Percentiles rank a stretch among this genome's conserved stretches.
Conservation (phyloP, 2,797 vertebrate genomes). For the Oceanodroma leucorhoa region DNA sequence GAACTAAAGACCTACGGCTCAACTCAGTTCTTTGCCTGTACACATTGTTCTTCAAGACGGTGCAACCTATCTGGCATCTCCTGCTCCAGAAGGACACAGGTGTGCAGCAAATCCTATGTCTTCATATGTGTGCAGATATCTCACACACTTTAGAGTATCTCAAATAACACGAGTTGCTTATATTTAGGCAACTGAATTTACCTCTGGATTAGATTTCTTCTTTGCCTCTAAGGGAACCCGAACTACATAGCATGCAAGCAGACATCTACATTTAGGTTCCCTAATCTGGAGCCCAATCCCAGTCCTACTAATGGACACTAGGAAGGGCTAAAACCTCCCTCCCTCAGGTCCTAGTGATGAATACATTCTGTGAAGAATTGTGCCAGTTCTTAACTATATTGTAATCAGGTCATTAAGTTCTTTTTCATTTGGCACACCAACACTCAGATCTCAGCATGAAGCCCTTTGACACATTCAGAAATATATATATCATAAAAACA, state of each 20-base stretch:
- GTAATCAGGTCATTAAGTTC: not conserved
- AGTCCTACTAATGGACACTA: not conserved
- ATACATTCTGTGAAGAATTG: not conserved
- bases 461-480: not conserved
- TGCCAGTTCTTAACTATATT: not conserved
- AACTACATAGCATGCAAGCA: not conserved
- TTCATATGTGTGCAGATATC: not conserved
- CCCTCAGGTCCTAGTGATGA: not conserved
- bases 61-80: not conserved
- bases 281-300: not conserved
- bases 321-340: not conserved
- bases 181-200: not conserved
- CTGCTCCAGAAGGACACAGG: not conserved
- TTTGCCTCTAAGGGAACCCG: not conserved
- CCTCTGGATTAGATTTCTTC: not conserved
- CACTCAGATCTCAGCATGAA: not conserved
- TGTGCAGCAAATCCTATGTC: not conserved
- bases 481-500: not conserved
- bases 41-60: not conserved
- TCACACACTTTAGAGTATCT: not conserved
- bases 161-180: not conserved
- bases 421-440: not conserved
- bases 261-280: not conserved
- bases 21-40: not conserved
- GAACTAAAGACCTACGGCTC: not conserved